These are phyloP conservation scores for Oceanodroma tethys DNA, from an alignment of 2,113 vertebrate species.

Conservation along the genomic window DNA sequence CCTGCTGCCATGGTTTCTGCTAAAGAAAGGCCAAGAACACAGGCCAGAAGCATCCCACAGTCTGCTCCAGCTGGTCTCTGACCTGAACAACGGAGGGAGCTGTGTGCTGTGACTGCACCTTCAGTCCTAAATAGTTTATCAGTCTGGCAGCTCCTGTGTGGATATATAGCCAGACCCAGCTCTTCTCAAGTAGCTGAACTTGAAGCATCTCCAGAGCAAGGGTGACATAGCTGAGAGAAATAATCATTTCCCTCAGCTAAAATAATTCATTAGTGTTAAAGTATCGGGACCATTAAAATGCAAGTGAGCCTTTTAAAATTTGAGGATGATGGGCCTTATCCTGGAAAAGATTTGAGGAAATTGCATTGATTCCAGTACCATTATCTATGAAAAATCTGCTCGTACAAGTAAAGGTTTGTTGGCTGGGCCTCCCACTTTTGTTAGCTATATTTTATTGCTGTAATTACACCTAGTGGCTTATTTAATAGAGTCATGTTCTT, in stretches of 20 bases:
- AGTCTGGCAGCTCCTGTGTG: not conserved
- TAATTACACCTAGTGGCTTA: constrained; percentile 2
- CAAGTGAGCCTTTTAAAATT: not conserved
- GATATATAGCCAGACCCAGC: not conserved
- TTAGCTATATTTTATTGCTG: constrained; percentile 6
- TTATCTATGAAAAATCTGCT: not conserved
- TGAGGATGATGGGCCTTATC: not conserved
- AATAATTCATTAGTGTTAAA: not conserved
- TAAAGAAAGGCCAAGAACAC: not conserved
- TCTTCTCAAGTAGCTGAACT: not conserved
- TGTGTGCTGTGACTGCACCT: not conserved
- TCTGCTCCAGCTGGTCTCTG: not conserved
- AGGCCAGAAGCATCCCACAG: not conserved
- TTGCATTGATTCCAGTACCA: not conserved
- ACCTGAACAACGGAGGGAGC: not conserved
- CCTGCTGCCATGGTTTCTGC: not conserved
- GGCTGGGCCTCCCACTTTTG: not conserved
- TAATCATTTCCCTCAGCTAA: not conserved
- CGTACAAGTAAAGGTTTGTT: not conserved
- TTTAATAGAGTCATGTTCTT: not conserved
- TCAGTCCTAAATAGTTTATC: not conserved
- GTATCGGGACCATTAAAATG: not conserved
- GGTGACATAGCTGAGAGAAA: not conserved
- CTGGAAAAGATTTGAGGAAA: not conserved
- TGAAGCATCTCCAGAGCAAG: not conserved